These are phyloP conservation scores for Prenolepis imparis DNA, from an alignment of 2,888 invertebrate species.

Conservation along the genomic window DNA sequence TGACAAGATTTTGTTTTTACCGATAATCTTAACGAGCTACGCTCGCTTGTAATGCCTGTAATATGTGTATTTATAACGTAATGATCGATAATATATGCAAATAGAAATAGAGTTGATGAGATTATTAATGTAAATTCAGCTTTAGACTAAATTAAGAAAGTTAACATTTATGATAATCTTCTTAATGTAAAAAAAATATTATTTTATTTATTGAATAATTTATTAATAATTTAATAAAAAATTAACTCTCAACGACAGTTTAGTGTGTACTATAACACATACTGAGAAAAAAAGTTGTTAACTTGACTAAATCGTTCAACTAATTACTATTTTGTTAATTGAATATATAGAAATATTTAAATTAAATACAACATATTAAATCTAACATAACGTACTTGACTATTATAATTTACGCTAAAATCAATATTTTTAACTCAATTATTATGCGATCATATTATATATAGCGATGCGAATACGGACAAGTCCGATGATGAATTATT, in stretches of 20 bases:
- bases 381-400: too few species aligned
- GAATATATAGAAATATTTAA: too few species aligned
- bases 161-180: slow-evolving; percentile 3
- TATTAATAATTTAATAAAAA: slow-evolving; percentile 5
- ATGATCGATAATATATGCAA: not conserved
- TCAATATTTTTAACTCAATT: not conserved
- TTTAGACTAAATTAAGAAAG: not conserved
- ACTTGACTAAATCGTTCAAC: too few species aligned
- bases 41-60: not conserved
- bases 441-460: not conserved
- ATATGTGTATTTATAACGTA: not conserved
- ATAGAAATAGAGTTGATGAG: slow-evolving; percentile 1
- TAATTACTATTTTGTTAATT: too few species aligned
- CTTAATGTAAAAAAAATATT: not conserved
- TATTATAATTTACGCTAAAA: not conserved
- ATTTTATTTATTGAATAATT: not conserved
- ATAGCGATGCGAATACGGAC: not conserved
- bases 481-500: slow-evolving; percentile 56
- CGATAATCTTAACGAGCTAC: slow-evolving; percentile 6
- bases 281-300: too few species aligned
- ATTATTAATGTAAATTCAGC: not conserved
- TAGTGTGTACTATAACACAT: too few species aligned
- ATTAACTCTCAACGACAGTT: not conserved
- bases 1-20: slow-evolving; percentile 22
- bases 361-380: too few species aligned